Evolutionary conservation across 1,140 invertebrate species (phyloP).

Genomic region (Stegodyphus dumicola): DNA sequence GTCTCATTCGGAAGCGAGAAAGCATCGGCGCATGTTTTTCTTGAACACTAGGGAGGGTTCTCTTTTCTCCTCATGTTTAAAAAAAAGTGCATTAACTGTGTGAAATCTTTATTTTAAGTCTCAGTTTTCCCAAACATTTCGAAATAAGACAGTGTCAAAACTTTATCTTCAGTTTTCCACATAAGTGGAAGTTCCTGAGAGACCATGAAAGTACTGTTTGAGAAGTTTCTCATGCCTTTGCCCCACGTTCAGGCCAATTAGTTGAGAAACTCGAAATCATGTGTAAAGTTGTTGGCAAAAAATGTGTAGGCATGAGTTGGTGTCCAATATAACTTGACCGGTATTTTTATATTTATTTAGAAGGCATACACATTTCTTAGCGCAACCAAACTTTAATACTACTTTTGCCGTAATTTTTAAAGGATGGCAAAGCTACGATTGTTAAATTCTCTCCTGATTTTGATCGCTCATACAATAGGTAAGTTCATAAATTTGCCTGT

Average conservation of each 20-base stretch:
- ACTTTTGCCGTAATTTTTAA: neutral
- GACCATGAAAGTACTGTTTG: neutral
- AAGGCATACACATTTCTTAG: no score
- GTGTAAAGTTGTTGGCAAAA: neutral
- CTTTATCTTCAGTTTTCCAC: no score
- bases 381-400: neutral
- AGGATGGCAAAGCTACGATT: conserved; percentile 1
- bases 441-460: conserved; percentile 7
- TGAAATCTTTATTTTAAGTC: no score
- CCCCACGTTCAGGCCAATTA: neutral
- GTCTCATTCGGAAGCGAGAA: conserved; percentile 8
- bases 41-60: no score
- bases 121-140: no score
- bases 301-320: neutral
- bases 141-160: no score
- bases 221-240: neutral
- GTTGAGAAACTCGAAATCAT: neutral
- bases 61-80: no score
- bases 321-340: neutral
- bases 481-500: neutral
- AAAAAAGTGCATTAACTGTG: no score
- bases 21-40: neutral
- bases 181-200: no score
- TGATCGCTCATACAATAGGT: conserved; percentile 17
- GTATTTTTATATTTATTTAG: no score